These are phyloP conservation scores for Agrilus planipennis DNA, from an alignment of 1,140 invertebrate species.

Conservation along the genomic window DNA sequence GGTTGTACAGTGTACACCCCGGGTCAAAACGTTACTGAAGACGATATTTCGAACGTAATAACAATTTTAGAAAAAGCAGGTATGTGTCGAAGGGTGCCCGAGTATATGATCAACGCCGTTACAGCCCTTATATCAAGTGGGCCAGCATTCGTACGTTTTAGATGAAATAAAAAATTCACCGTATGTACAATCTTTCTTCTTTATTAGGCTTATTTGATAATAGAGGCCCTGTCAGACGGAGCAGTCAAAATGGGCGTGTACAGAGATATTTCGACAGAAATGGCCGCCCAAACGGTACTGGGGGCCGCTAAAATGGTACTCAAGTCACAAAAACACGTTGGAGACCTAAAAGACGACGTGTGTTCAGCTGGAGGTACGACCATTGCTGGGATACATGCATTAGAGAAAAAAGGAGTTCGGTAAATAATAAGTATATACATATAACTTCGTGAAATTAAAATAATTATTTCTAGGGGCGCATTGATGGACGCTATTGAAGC, in stretches of 20 bases:
- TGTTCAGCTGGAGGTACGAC: conserved; percentile 89
- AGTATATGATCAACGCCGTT: conserved; percentile 69
- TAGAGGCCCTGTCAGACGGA: conserved; percentile 85
- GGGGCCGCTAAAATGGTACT: conserved; percentile 89
- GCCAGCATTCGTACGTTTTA: conserved; percentile 86
- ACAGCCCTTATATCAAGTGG: conserved; percentile 77
- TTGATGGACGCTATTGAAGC: conserved; percentile 64
- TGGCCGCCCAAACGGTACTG: conserved; percentile 74
- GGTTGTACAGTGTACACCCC: conserved; percentile 65
- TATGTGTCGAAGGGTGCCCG: conserved; percentile 64
- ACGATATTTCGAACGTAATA: conserved; percentile 49
- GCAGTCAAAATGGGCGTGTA: conserved; percentile 85
- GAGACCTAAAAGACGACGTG: conserved; percentile 82
- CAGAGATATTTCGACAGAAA: conserved; percentile 61
- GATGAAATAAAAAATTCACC: too few species aligned
- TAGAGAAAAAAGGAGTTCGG: conserved; percentile 77
- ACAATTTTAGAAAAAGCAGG: conserved; percentile 66
- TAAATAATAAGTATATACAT: conserved; percentile 25
- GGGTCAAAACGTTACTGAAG: conserved; percentile 38
- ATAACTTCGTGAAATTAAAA: too few species aligned
- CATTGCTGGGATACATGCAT: conserved; percentile 75
- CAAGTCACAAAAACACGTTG: conserved; percentile 70
- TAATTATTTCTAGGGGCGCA: conserved; percentile 42
- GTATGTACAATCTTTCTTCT: too few species aligned
- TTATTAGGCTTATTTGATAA: conserved; percentile 69